Base-by-base conservation (phyloP, 1,140 invertebrate species). In the Lineus longissimus region DNA sequence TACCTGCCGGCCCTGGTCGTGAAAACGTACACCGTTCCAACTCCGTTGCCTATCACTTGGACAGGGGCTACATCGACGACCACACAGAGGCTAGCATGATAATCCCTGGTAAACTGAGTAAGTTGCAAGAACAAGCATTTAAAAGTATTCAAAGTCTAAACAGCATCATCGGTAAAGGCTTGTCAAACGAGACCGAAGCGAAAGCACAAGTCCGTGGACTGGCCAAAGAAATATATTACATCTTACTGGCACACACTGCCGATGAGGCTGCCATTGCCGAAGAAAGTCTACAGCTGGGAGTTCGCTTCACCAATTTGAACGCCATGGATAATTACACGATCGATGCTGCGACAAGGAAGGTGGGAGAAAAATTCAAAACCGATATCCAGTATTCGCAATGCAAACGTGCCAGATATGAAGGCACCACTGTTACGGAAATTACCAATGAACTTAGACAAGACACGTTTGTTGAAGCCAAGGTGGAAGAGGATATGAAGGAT, bases 391-490 rank as follows among this genome's bases (percentile, higher is more conserved):
- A 51, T n/a, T 19, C 47, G 4, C 47, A 51, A n/a, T 6, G 6
- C 6, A 51, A 51, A 51, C 6, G 25, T 4, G 47, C 47, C 4
- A 6, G 47, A 51, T 51, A 51, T 27, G 47, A 51, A n/a, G 47
- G 47, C n/a, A 51, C 47, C 47, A 51, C 6, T 27, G 47, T 51
- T 4, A 51, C 47, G 9, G 47, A 51, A 4, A 51, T 51, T 6
- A 51, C 47, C 19, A 51, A 51, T n/a, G 47, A 51, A 51, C 47
- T 51, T n/a, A 51, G 47, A n/a, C 47, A 51, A n/a, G 47, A 51
- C 47, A 51, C 47, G 6, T 51, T 51, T 27, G n/a, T 51, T 7
- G 47, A 51, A 51, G n/a, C 47, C 25, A 51, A n/a, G n/a, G 47
- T 51, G 25, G 47, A 51, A 51, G 47, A 51, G 25, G 47, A 19